phyloP scores from a whole-genome alignment of 2,113 vertebrate genomes.

The Albula glossodonta region DNA sequence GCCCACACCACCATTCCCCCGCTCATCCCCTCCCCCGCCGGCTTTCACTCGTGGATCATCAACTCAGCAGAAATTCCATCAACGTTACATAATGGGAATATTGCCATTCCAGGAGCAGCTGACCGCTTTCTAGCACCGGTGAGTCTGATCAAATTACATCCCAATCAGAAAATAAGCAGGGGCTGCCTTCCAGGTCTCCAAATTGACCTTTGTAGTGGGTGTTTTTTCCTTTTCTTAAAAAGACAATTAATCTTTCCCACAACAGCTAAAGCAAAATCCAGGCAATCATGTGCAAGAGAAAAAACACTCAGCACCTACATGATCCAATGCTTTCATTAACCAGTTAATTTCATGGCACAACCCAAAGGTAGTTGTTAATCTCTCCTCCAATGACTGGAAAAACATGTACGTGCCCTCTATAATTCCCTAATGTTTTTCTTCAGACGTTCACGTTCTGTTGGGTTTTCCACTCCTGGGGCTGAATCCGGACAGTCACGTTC shows the following conservation, averaged over 20 bases:
- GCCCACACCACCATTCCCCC: neutral
- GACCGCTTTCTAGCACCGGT: neutral
- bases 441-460: neutral
- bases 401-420: neutral
- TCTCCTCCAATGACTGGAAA: neutral
- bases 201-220: neutral
- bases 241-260: neutral
- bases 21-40: neutral
- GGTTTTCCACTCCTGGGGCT: neutral
- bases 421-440: neutral
- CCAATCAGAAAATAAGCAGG: neutral
- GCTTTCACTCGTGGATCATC: neutral
- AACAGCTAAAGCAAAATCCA: neutral
- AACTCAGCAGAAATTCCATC: conserved; percentile 6
- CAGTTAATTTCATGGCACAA: neutral
- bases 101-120: neutral
- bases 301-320: neutral
- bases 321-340: neutral
- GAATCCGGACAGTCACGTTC: neutral
- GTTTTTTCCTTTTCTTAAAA: neutral
- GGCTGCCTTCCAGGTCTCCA: neutral
- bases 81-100: neutral
- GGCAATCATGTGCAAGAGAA: neutral
- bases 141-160: neutral
- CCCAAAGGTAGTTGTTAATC: neutral